Evolutionary conservation across 2,113 vertebrate genomes (phyloP).

Genomic region (Narcine bancroftii): DNA sequence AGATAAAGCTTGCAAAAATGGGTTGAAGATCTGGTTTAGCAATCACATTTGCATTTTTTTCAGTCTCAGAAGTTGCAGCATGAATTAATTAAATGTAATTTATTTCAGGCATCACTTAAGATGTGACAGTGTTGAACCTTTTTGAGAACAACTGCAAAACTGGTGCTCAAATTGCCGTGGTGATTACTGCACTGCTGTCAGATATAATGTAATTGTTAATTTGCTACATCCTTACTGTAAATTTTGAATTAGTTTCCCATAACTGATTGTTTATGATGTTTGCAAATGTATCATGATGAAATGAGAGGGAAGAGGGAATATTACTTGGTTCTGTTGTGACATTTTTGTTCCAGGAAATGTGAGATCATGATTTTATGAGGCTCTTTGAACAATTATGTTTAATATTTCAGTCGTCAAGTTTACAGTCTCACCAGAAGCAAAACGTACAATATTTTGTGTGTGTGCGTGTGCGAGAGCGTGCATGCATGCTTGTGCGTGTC

Average conservation of each 20-base stretch:
- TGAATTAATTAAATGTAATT: not conserved
- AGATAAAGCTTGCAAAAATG: not conserved
- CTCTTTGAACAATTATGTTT: not conserved
- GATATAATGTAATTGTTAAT: not conserved
- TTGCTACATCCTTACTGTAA: not conserved
- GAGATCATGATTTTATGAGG: not conserved
- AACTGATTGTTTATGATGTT: not conserved
- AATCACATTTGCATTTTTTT: not conserved
- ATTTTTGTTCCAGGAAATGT: not conserved
- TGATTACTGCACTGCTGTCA: not conserved
- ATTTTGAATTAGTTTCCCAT: not conserved
- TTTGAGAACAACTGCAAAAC: not conserved
- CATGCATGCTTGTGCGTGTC: not conserved
- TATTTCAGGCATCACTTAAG: not conserved
- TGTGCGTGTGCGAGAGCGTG: not conserved
- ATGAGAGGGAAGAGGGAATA: slow-evolving; percentile 38
- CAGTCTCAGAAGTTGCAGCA: not conserved
- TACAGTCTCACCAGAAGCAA: not conserved
- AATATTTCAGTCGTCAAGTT: not conserved
- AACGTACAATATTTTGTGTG: not conserved
- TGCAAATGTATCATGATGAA: slow-evolving; percentile 42
- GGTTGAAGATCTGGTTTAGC: not conserved
- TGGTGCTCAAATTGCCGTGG: not conserved
- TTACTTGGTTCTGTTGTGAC: not conserved
- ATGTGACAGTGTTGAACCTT: not conserved